Evolutionary conservation across 2,797 vertebrate genomes (phyloP).

Genomic region (Phrynocephalus forsythii): DNA sequence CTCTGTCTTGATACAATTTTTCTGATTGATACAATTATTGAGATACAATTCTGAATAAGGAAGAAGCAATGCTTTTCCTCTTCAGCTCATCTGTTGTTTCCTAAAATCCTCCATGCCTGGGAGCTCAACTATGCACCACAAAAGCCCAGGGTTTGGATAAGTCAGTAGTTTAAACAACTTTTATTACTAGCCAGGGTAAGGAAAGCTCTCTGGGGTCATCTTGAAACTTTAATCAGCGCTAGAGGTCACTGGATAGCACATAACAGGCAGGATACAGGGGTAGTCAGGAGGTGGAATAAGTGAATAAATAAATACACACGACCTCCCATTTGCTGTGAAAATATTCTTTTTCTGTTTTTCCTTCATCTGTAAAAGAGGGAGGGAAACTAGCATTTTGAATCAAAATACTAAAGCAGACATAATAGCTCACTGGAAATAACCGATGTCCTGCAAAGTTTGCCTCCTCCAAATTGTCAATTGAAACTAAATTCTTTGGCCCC

Average conservation of each 20-base stretch:
- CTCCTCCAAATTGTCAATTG: slow-evolving; percentile 59
- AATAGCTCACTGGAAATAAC: slow-evolving; percentile 70
- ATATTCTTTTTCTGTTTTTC: slow-evolving; percentile 2
- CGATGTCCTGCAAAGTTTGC: slow-evolving; percentile 73
- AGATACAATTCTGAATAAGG: not conserved
- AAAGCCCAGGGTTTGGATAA: slow-evolving; percentile 74
- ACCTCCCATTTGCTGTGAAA: slow-evolving; percentile 30
- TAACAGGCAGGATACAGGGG: slow-evolving; percentile 66
- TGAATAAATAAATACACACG: slow-evolving; percentile 72
- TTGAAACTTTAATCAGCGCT: slow-evolving; percentile 87
- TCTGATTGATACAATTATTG: too few species aligned
- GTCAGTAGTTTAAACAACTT: slow-evolving; percentile 74
- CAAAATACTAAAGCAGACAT: slow-evolving; percentile 63
- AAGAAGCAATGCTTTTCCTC: not conserved
- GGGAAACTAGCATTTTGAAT: slow-evolving; percentile 60
- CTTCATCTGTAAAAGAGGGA: not conserved
- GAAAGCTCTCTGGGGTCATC: slow-evolving; percentile 83
- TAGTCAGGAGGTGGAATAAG: slow-evolving; percentile 67
- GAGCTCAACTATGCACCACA: slow-evolving; percentile 52
- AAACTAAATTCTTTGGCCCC: slow-evolving; percentile 42
- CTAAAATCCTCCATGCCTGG: slow-evolving; percentile 45
- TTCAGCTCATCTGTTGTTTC: not conserved
- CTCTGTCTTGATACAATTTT: too few species aligned
- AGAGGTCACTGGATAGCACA: slow-evolving; percentile 88
- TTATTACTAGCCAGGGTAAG: slow-evolving; percentile 85